phyloP scores from a whole-genome alignment of 2,113 vertebrate species.

The Gobius niger region DNA sequence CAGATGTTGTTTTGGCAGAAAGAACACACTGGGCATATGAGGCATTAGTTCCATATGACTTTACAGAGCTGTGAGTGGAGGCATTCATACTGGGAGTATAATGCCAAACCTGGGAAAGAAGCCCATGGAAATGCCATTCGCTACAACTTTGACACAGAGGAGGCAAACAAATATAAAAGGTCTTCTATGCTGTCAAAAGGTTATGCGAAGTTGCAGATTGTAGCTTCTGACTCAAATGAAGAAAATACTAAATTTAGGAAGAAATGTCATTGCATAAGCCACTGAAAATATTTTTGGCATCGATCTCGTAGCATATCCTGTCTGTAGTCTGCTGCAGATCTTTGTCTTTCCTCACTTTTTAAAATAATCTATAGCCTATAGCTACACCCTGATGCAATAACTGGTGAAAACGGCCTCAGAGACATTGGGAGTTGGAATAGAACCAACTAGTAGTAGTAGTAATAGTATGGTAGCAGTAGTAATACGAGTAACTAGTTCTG shows the following conservation, averaged over 20 bases:
- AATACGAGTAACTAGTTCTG: background rate
- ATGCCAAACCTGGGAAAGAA: constrained; percentile 10
- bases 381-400: too few species aligned
- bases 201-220: too few species aligned
- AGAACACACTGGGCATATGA: background rate
- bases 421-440: background rate
- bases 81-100: background rate
- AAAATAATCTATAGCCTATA: background rate
- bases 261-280: too few species aligned
- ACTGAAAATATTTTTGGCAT: background rate
- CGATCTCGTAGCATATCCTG: constrained; percentile 14
- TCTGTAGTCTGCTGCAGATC: background rate
- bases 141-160: constrained; percentile 1
- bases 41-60: background rate
- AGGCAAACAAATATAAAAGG: background rate
- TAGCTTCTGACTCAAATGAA: too few species aligned
- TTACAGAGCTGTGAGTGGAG: background rate
- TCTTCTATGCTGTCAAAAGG: background rate
- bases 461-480: background rate
- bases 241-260: too few species aligned
- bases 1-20: background rate
- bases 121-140: constrained; percentile 4
- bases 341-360: background rate
- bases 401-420: too few species aligned
- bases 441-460: background rate